These are phyloP conservation scores for Chelonia mydas DNA, from an alignment of 2,797 vertebrate genomes.

Conservation along the genomic window DNA sequence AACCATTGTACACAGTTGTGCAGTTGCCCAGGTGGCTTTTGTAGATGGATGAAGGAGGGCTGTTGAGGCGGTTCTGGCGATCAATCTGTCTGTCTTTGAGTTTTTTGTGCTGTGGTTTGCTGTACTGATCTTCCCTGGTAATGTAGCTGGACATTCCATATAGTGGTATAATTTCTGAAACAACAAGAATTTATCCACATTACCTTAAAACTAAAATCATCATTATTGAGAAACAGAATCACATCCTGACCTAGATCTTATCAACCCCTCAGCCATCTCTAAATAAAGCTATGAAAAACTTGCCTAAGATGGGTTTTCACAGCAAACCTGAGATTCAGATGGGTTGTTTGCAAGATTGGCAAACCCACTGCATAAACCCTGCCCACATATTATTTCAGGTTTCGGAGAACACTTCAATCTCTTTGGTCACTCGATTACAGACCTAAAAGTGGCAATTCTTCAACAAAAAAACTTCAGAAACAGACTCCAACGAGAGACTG, in stretches of 20 bases:
- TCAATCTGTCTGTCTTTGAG: constrained; percentile 93
- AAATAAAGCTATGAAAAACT: fast-evolving
- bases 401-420: background rate
- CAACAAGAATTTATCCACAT: fast-evolving
- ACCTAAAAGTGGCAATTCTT: too few relatives aligned
- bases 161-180: constrained; percentile 94
- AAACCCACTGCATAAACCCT: background rate
- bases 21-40: constrained; percentile 87
- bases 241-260: background rate
- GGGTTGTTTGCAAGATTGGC: background rate
- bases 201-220: background rate
- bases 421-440: too few relatives aligned
- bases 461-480: too few relatives aligned
- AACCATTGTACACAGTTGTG: constrained; percentile 89
- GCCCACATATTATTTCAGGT: background rate
- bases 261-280: background rate
- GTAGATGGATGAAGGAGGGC: constrained; percentile 92
- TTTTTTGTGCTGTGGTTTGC: constrained; percentile 95
- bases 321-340: fast-evolving
- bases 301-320: background rate
- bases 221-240: background rate
- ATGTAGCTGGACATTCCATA: constrained; percentile 97
- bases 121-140: constrained; percentile 93
- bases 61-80: constrained; percentile 94
- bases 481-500: too few relatives aligned